Conservation (phyloP, 2,797 vertebrate species). For the Triplophysa bombifrons region DNA sequence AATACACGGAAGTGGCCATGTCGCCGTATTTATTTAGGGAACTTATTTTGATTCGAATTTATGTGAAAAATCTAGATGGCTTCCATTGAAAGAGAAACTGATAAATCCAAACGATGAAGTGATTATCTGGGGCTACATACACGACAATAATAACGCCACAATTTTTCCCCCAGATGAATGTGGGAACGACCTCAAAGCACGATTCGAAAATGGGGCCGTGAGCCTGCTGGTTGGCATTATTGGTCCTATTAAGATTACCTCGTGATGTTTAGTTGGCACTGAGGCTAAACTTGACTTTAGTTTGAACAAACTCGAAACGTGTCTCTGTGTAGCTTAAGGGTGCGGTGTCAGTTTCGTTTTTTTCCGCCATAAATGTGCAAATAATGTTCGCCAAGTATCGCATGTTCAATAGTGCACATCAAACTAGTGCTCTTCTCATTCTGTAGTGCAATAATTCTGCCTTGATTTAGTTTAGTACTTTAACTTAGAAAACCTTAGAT, state of each 20-base stretch:
- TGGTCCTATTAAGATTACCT: constrained; percentile 28
- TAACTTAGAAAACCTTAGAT: constrained; percentile 15
- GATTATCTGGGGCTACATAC: neutral
- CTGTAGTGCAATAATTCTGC: constrained; percentile 76
- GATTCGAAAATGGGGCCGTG: constrained; percentile 35
- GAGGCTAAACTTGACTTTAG: neutral
- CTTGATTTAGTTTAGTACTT: constrained; percentile 63
- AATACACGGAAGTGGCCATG: constrained; percentile 64
- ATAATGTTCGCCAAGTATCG: constrained; percentile 63
- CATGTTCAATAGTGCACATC: constrained; percentile 76
- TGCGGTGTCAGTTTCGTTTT: constrained; percentile 56
- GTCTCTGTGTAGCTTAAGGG: constrained; percentile 32
- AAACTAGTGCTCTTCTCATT: constrained; percentile 76
- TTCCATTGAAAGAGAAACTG: neutral
- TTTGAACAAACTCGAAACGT: too few relatives aligned
- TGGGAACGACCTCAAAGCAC: neutral
- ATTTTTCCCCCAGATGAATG: neutral
- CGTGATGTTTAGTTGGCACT: constrained; percentile 49
- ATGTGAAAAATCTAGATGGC: neutral
- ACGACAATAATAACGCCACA: neutral
- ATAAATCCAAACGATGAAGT: neutral
- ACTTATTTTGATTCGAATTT: too few relatives aligned
- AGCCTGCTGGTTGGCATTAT: constrained; percentile 30
- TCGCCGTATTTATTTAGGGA: constrained; percentile 57
- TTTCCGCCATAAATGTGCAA: constrained; percentile 65